Evolutionary conservation across 2,113 vertebrate genomes (phyloP), one percentile per base, ranked within the genome.

Genomic region (pig (Sus scrofa)): DNA sequence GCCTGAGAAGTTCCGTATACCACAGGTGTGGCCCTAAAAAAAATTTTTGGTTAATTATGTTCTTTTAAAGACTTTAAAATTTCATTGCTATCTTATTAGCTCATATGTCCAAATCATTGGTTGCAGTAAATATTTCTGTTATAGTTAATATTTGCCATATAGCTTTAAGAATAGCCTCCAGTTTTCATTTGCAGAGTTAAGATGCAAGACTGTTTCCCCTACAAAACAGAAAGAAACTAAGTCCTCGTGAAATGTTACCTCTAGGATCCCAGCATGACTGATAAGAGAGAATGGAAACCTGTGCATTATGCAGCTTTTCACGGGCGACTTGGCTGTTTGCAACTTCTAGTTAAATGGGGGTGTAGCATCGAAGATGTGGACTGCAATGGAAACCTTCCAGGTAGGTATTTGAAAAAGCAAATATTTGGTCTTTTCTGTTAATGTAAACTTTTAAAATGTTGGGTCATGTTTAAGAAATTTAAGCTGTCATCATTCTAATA

Each of bases 301-400:
- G 95, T 98, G 63, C 99, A 99, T 96, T 99, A 98, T 22, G 99
- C 99, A 91, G 98, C 99, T 60, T 99, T 99, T 93, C 99, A 99
- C 2, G 99, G 99, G 62, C 98, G 98, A 37, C 97, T 99, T 82
- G 99, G 99, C 10, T 99, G 99, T 95, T 96, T 99, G 88, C 99
- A 99, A 87, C 98, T 99, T 77, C 98, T 99, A 8, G 87, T 98
- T 75, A 97, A 98, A 68, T 99, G 99, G 99, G 99, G 99, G 94
- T 99, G 98, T 0, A 85, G 95, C 52, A 39, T 98, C 39, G 98
- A 98, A 95, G 99, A 99, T 15, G 98, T 98, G 82, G 99, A 99
- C 96, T 96, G 94, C 58, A 98, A 98, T 58, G 99, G 99, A 93
- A 99, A 99, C 91, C 98, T 99, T 89, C 99, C 99, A 98, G 99